These are phyloP conservation scores for Pachypanchax playfairii DNA, from an alignment of 2,113 vertebrate species.

Conservation along the genomic window DNA sequence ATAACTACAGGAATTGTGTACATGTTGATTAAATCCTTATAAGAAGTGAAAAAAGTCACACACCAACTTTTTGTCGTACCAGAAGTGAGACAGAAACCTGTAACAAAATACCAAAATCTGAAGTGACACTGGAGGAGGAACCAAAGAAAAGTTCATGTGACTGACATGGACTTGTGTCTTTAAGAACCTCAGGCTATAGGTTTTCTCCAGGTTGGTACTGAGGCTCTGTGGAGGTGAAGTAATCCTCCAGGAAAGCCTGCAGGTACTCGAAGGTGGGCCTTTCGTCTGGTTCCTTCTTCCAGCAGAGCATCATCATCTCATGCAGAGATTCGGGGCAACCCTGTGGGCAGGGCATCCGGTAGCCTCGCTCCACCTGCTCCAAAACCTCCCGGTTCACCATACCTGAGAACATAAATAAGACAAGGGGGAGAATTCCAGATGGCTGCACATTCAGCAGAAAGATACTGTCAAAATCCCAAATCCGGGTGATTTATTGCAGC, in stretches of 20 bases:
- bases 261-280: conserved; percentile 97
- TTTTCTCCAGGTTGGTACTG: conserved; percentile 97
- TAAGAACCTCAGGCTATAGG: conserved; percentile 80
- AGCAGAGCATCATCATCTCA: conserved; percentile 94
- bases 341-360: conserved; percentile 95
- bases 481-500: too few relatives aligned
- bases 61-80: conserved; percentile 53
- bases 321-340: conserved; percentile 95
- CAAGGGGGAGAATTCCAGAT: background rate
- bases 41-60: conserved; percentile 17
- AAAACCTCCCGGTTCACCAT: conserved; percentile 97
- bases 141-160: conserved; percentile 79
- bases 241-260: conserved; percentile 97
- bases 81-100: conserved; percentile 33
- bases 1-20: conserved; percentile 2
- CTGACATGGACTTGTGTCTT: conserved; percentile 68
- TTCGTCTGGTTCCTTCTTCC: conserved; percentile 97
- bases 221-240: conserved; percentile 96
- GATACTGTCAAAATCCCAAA: too few relatives aligned
- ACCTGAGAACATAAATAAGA: conserved; percentile 70
- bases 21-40: background rate
- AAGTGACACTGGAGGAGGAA: background rate
- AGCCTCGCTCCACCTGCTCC: conserved; percentile 94
- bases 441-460: background rate
- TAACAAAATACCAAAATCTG: conserved; percentile 17